These are phyloP conservation scores for Suncus etruscus DNA, from an alignment of 2,113 vertebrate species.

Conservation along the genomic window DNA sequence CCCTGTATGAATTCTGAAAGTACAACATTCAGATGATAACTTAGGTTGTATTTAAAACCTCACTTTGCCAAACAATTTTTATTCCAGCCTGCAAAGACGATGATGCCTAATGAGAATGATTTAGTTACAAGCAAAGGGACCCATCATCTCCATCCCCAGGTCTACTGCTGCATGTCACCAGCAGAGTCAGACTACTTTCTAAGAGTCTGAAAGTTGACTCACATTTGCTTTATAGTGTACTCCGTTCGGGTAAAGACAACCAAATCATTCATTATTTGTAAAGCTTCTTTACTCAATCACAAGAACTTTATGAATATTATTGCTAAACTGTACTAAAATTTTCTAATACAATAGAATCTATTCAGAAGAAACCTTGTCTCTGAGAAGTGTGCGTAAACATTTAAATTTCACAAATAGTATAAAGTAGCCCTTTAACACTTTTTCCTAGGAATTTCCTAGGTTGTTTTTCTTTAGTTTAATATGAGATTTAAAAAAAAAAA, in stretches of 20 bases:
- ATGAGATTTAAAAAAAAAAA: too few species aligned
- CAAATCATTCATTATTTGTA: background rate
- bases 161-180: background rate
- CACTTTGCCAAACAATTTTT: conserved; percentile 51
- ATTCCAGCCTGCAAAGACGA: conserved; percentile 41
- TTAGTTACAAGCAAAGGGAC: background rate
- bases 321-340: background rate
- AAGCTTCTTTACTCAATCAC: conserved; percentile 11
- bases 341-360: background rate
- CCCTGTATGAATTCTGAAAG: conserved; percentile 96
- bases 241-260: background rate
- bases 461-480: background rate
- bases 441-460: background rate
- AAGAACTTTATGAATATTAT: background rate
- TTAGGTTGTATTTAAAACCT: conserved; percentile 64
- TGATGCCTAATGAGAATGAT: conserved; percentile 33
- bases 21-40: conserved; percentile 78
- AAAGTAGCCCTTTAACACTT: background rate
- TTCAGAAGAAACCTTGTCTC: background rate
- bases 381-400: background rate
- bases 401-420: background rate
- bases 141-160: conserved; percentile 1
- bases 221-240: background rate
- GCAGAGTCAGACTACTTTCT: background rate
- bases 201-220: background rate